Base-by-base conservation (phyloP, 2,797 vertebrate genomes). In the Lophius americanus region DNA sequence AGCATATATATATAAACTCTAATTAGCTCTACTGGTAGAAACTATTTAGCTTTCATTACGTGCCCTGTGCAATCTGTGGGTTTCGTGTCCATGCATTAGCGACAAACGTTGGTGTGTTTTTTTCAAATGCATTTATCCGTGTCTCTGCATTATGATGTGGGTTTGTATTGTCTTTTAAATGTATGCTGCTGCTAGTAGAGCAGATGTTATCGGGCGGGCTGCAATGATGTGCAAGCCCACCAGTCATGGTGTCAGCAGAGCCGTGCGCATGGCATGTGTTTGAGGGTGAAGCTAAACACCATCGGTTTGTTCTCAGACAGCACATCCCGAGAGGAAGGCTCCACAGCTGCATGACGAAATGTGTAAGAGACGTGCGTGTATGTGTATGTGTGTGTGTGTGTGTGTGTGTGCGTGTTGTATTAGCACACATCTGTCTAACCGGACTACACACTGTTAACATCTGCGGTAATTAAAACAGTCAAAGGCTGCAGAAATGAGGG, bases 301-400 rank as follows among this genome's bases (percentile, higher is more conserved):
- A 65, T 84, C 73, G 69, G 76, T 76, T 88, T 85, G 76, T 82
- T 89, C 81, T 70, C 81, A 87, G 85, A 79, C 84, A 84, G 60
- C 64, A 9, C 49, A 44, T 83, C 83, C 75, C 65, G 8, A 62
- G 82, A 81, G 81, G 71, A 72, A 64, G 60, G 53, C 72, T 65
- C 83, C 82, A 70, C 76, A 78, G 60, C 76, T 81, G 75, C 70
- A 78, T 33, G 64, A 51, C 32, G 47, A 60, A 64, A 51, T 67
- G 33, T 70, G 49, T 55, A 56, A 47, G 8, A 48, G 54, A 63
- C 58, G 23, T 60, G 41, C 42, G 71, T 47, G 63, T 57, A 23
- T 23, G 23, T 23, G 23, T 23, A 23, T 23, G 23, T 23, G 23
- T 23, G 23, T 23, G 23, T 2, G 23, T 23, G 23, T 23, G 23